A percentile compares a stretch with the other conserved stretches of the same genome.
phyloP scores from a whole-genome alignment of 2,797 vertebrate species.

The Thaleichthys pacificus region DNA sequence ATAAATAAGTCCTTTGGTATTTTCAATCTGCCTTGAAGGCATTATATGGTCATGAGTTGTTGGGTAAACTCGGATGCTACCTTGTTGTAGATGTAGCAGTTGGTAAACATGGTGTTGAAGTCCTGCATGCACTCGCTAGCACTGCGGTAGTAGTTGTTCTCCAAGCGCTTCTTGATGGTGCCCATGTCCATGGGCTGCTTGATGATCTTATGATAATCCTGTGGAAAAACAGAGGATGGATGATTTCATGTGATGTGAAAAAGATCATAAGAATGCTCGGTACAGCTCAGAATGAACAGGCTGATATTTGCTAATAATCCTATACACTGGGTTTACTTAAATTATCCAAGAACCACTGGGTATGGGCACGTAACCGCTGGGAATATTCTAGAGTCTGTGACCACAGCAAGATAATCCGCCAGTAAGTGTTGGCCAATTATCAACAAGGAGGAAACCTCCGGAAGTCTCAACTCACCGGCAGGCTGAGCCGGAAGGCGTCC shows the following conservation, averaged over 20 bases:
- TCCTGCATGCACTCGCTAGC: constrained; percentile 93
- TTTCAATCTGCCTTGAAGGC: too few species aligned
- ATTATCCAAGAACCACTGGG: too few species aligned
- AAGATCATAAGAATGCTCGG: neutral
- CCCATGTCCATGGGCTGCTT: constrained; percentile 98
- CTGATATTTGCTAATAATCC: neutral
- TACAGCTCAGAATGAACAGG: neutral
- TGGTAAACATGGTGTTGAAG: constrained; percentile 98
- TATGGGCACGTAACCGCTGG: too few species aligned
- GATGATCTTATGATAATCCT: constrained; percentile 98
- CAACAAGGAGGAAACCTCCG: too few species aligned
- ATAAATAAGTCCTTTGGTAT: neutral
- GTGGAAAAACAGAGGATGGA: neutral
- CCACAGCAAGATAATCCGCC: too few species aligned
- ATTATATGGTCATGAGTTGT: too few species aligned
- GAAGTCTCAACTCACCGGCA: constrained; percentile 77
- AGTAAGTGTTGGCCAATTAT: too few species aligned
- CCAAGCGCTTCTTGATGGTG: constrained; percentile 88
- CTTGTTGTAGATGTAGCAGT: constrained; percentile 98
- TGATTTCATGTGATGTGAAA: too few species aligned
- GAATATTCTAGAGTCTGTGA: too few species aligned
- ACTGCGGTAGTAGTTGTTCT: constrained; percentile 89
- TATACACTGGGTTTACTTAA: neutral
- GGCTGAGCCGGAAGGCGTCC: constrained; percentile 83
- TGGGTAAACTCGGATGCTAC: constrained; percentile 53